These are phyloP conservation scores for Strigamia maritima DNA, from an alignment of 2,888 invertebrate species.

Conservation along the genomic window DNA sequence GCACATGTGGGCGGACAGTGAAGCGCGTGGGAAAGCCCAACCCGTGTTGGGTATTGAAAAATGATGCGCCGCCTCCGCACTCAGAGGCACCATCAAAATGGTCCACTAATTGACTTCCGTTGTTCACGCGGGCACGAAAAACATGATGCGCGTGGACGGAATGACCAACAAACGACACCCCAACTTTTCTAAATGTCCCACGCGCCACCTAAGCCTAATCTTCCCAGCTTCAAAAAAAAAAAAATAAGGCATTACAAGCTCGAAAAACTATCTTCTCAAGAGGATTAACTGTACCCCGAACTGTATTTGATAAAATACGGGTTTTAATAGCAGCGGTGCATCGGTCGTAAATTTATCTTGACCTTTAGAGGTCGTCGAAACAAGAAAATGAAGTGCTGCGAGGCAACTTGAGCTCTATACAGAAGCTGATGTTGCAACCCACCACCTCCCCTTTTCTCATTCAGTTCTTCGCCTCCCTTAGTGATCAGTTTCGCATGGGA, in stretches of 20 bases:
- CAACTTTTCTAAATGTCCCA: background rate
- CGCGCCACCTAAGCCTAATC: no score
- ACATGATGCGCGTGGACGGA: background rate
- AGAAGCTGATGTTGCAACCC: background rate
- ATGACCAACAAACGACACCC: background rate
- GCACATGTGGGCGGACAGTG: background rate
- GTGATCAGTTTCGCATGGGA: conserved; percentile 10
- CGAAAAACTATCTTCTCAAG: background rate
- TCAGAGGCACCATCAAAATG: conserved; percentile 10
- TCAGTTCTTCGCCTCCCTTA: conserved; percentile 1
- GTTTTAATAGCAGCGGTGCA: background rate
- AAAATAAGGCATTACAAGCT: no score
- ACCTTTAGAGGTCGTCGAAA: background rate
- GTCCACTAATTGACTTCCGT: conserved; percentile 3
- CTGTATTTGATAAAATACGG: background rate
- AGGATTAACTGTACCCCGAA: background rate
- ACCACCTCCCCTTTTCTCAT: conserved; percentile 15
- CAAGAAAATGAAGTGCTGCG: background rate
- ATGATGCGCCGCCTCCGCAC: conserved; percentile 9
- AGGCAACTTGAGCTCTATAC: conserved; percentile 9
- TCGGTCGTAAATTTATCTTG: background rate
- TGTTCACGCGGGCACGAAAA: conserved; percentile 5
- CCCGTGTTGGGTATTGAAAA: background rate
- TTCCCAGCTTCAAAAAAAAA: no score
- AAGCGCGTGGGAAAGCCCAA: conserved; percentile 10